Evolutionary conservation across 2,113 vertebrate species (phyloP), one percentile per base, ranked within the genome.

Genomic region (Ammodytes marinus): DNA sequence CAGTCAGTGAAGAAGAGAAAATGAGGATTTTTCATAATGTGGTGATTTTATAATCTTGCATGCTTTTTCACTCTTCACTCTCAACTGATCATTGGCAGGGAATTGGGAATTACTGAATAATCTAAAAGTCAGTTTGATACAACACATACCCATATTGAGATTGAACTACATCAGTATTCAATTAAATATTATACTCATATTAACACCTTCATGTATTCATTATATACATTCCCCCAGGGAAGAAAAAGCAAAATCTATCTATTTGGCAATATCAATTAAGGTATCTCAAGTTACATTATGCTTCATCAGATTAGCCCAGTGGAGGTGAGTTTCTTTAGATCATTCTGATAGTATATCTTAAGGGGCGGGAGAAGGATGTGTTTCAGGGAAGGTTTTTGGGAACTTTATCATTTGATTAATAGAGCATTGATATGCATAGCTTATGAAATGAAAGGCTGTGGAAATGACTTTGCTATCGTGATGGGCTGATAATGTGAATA

Each of bases 391-490:
- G 68, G 15, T 79, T 89, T 91, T 88, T 6, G 80, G 76, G 80
- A 83, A 91, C 85, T 92, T 92, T 91, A 92, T 92, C 82, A 87
- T 88, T 89, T 92, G 92, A 92, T 94, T 92, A 95, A 95, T 91
- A 83, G 86, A 76, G 61, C 85, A 86, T 91, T 93, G 93, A 92
- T 92, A 88, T 92, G 89, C 91, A 90, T 91, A 89, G 91, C 79
- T 83, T 86, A 92, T 89, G 80, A 90, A 90, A 93, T 90, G 91
- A 91, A 87, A 88, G 83, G 68, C 79, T 70, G 63, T 27, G 75
- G 85, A 92, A 89, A 94, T 92, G 88, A 85, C 92, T 86, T 86
- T 90, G 85, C 88, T 90, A 84, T 87, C 89, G 75, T 89, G 89
- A 94, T 92, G 77, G 86, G 77, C 72, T 87, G 90, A 92, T 94